Conservation (phyloP, 1,140 invertebrate genomes). For the Charaxes varanes region DNA sequence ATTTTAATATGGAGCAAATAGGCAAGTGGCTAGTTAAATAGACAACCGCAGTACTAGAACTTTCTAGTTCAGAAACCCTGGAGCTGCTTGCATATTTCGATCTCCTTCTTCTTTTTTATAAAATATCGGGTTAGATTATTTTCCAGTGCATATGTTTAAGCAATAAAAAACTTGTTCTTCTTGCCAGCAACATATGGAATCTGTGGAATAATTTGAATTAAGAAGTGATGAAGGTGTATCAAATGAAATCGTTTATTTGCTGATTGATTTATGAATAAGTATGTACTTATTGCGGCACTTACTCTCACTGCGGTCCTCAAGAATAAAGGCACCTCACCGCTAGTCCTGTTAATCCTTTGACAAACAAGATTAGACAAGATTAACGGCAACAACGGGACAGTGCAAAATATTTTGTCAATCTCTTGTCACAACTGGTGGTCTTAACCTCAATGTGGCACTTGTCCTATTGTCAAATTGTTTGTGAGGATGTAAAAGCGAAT, state of each 20-base stretch:
- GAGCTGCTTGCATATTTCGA: no score
- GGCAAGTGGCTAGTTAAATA: no score
- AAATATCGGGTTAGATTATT: neutral
- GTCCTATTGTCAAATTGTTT: conserved; percentile 36
- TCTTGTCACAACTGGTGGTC: conserved; percentile 54
- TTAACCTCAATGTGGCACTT: conserved; percentile 25
- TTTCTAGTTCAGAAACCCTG: no score
- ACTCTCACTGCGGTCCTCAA: conserved; percentile 7
- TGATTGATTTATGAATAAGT: no score
- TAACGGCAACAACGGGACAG: conserved; percentile 36
- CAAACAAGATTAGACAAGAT: conserved; percentile 35
- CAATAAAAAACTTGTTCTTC: neutral
- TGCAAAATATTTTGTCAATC: conserved; percentile 68
- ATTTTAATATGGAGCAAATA: no score
- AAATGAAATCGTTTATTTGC: no score
- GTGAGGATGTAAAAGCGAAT: conserved; percentile 42
- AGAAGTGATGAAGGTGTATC: no score
- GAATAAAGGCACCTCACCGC: conserved; percentile 17
- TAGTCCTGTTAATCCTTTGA: conserved; percentile 24
- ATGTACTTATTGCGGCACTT: no score
- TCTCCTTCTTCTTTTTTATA: no score
- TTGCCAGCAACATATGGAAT: no score
- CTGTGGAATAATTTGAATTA: no score
- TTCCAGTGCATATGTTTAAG: neutral
- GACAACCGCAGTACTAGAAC: no score